Conservation (phyloP, 1,140 invertebrate species). For the Agrypnia vestita region DNA sequence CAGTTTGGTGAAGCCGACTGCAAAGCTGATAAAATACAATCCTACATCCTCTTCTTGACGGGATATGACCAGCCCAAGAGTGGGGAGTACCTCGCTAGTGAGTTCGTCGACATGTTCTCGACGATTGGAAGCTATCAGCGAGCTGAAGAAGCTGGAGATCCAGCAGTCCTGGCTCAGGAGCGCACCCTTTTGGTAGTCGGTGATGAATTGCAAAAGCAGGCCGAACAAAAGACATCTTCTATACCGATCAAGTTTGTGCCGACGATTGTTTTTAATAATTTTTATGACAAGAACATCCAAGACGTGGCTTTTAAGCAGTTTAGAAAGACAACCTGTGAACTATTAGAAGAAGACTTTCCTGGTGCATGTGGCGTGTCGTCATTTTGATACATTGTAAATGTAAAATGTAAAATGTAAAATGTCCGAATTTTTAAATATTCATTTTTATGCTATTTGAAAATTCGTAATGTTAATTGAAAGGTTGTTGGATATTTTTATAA, state of each 20-base stretch:
- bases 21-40: slow-evolving; percentile 67
- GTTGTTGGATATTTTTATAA: too few species aligned
- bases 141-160: slow-evolving; percentile 23
- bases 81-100: slow-evolving; percentile 67
- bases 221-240: slow-evolving; percentile 38
- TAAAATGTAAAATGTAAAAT: too few species aligned
- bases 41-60: slow-evolving; percentile 64
- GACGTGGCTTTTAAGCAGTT: slow-evolving; percentile 50
- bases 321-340: slow-evolving; percentile 48
- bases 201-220: slow-evolving; percentile 29
- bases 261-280: slow-evolving; percentile 51
- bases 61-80: slow-evolving; percentile 63
- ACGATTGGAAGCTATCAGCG: slow-evolving; percentile 47
- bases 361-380: neutral
- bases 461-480: too few species aligned
- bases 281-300: slow-evolving; percentile 22
- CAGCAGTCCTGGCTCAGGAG: slow-evolving; percentile 26
- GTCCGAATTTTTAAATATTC: too few species aligned
- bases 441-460: too few species aligned
- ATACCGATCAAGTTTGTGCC: slow-evolving; percentile 49
- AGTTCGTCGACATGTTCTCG: slow-evolving; percentile 60
- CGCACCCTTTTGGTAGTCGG: slow-evolving; percentile 40
- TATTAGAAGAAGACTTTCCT: neutral
- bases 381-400: too few species aligned
- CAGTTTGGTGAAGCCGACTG: slow-evolving; percentile 65